These are phyloP conservation scores for Pyrrhia umbra DNA, from an alignment of 2,888 invertebrate genomes.

Conservation along the genomic window DNA sequence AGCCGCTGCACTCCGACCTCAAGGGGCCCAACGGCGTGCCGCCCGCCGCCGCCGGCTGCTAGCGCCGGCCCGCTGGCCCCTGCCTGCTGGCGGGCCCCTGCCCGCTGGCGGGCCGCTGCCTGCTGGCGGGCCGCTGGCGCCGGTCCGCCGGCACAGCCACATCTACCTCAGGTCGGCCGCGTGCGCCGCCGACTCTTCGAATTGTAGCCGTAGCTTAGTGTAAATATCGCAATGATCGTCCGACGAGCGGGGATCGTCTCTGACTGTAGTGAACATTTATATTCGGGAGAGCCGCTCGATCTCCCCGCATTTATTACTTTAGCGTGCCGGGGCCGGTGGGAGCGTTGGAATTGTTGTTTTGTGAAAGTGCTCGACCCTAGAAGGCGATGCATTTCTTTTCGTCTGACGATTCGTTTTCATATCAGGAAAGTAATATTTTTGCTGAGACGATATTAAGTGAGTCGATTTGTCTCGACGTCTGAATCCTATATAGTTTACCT, in stretches of 20 bases:
- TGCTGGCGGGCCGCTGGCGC: conserved; percentile 34
- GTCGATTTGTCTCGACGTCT: conserved; percentile 78
- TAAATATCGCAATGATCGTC: conserved; percentile 54
- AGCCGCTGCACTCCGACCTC: conserved; percentile 66
- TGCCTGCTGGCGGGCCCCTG: conserved; percentile 3
- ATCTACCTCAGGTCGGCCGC: conserved; percentile 81
- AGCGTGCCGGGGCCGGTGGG: conserved; percentile 58
- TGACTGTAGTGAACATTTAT: conserved; percentile 68
- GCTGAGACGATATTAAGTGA: conserved; percentile 76
- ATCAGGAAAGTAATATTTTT: conserved; percentile 80
- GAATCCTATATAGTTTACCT: conserved; percentile 89
- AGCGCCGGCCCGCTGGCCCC: conserved; percentile 17
- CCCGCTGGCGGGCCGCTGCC: conserved; percentile 21
- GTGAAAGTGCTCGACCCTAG: conserved; percentile 61
- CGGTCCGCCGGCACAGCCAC: conserved; percentile 38
- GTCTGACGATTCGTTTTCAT: conserved; percentile 78
- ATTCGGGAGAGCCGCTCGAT: conserved; percentile 69
- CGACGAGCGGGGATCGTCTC: conserved; percentile 60
- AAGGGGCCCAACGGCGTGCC: conserved; percentile 70
- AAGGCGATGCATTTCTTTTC: conserved; percentile 66
- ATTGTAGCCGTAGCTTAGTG: conserved; percentile 81
- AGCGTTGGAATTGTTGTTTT: conserved; percentile 63
- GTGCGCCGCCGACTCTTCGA: conserved; percentile 81
- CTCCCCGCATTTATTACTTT: conserved; percentile 77
- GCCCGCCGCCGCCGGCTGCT: conserved; percentile 62